Conservation (phyloP, 1,140 invertebrate genomes). For the Lordiphosa collinella region DNA sequence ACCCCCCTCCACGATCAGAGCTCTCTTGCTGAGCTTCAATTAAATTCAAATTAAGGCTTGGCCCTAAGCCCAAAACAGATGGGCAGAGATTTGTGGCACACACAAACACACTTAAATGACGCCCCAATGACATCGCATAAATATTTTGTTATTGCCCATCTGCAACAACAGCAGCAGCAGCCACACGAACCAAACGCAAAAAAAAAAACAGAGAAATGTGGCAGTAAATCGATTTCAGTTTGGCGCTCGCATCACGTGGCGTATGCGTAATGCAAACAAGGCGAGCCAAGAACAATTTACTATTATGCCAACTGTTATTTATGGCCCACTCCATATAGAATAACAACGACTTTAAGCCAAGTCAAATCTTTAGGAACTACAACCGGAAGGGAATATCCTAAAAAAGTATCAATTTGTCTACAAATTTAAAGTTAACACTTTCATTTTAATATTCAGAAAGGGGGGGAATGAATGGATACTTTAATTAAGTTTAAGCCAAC, state of each 20-base stretch:
- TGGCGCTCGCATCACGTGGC: conserved; percentile 25
- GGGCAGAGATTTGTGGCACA: conserved; percentile 42
- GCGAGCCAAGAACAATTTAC: conserved; percentile 43
- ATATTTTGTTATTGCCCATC: conserved; percentile 61
- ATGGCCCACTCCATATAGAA: conserved; percentile 10
- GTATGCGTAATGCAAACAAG: conserved; percentile 57
- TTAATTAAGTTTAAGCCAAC: no score
- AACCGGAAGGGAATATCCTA: no score
- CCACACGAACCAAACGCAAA: conserved; percentile 1
- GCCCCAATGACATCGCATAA: conserved; percentile 72
- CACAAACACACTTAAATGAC: conserved; percentile 61
- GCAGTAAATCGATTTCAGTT: conserved; percentile 53
- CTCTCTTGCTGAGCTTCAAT: conserved; percentile 42
- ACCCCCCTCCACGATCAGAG: background rate
- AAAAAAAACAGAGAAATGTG: conserved; percentile 37
- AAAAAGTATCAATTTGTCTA: no score
- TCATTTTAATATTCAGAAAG: no score
- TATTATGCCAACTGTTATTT: conserved; percentile 44
- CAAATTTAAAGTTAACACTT: no score
- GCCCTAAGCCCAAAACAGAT: conserved; percentile 62
- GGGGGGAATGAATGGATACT: no score
- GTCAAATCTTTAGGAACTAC: no score
- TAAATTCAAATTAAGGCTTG: conserved; percentile 71
- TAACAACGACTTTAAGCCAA: background rate
- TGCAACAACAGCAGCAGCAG: conserved; percentile 2